A percentile compares a stretch with the other conserved stretches of the same genome.
phyloP scores from a whole-genome alignment of 1,140 invertebrate species.

The Drosophila takahashii region DNA sequence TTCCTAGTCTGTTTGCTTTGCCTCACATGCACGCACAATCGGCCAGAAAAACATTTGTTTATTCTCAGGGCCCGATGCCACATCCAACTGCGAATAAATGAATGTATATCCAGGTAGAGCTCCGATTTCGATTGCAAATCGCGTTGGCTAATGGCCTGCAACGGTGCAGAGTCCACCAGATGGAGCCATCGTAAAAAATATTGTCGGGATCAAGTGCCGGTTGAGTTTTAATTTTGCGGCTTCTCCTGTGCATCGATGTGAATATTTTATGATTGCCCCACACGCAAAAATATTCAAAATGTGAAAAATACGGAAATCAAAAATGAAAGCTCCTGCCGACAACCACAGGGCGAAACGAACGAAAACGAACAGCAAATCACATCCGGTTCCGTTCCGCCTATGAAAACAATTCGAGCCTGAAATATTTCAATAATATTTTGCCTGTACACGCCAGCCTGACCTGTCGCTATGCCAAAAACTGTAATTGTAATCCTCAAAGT shows the following conservation, averaged over 20 bases:
- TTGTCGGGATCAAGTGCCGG: slow-evolving; percentile 28
- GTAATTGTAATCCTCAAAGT: slow-evolving; percentile 20
- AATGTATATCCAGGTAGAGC: slow-evolving; percentile 14
- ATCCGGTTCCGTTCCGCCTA: slow-evolving; percentile 67
- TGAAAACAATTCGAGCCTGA: slow-evolving; percentile 63
- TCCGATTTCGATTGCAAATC: slow-evolving; percentile 21
- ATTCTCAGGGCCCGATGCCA: slow-evolving; percentile 15
- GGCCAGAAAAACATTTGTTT: slow-evolving; percentile 25
- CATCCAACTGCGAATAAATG: slow-evolving; percentile 14
- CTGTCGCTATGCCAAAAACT: slow-evolving; percentile 17
- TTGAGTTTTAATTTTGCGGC: slow-evolving; percentile 47
- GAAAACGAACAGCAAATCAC: slow-evolving; percentile 57
- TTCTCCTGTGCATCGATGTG: slow-evolving; percentile 45
- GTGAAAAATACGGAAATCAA: slow-evolving; percentile 52
- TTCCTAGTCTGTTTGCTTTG: slow-evolving; percentile 56
- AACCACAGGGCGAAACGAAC: slow-evolving; percentile 21
- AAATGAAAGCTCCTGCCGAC: slow-evolving; percentile 43
- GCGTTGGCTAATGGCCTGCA: slow-evolving; percentile 25
- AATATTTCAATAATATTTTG: slow-evolving; percentile 46
- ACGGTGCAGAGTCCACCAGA: background rate
- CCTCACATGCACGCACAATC: slow-evolving; percentile 3
- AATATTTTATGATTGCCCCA: slow-evolving; percentile 48
- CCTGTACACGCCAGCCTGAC: slow-evolving; percentile 1
- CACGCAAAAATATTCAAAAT: slow-evolving; percentile 14
- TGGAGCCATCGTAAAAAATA: background rate